phyloP scores from a whole-genome alignment of 2,797 vertebrate genomes.

The Pelobates cultripes region DNA sequence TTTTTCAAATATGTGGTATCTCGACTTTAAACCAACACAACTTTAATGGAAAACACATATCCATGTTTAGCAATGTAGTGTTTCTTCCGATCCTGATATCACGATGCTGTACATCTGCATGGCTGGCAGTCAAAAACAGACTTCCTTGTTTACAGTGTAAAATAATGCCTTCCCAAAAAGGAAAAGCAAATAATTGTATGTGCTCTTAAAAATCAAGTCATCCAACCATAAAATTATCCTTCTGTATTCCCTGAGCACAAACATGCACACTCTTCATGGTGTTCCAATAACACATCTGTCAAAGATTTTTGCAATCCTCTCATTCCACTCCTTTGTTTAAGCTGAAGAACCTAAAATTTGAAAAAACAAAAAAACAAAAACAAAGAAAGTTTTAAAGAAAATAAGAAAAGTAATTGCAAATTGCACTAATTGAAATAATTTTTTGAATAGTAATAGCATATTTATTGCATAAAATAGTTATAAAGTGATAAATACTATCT shows the following conservation, averaged over 20 bases:
- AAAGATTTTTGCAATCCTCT: slow-evolving; percentile 89
- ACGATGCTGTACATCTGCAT: slow-evolving; percentile 64
- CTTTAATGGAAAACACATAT: slow-evolving; percentile 57
- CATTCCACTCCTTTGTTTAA: slow-evolving; percentile 86
- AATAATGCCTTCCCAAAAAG: slow-evolving; percentile 67
- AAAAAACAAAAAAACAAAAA: neutral
- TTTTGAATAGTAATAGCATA: too few relatives aligned
- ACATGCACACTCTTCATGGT: slow-evolving; percentile 95
- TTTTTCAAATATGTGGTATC: slow-evolving; percentile 65
- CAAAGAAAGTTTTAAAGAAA: too few relatives aligned
- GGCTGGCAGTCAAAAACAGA: slow-evolving; percentile 69
- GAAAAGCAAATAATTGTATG: slow-evolving; percentile 63
- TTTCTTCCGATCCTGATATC: slow-evolving; percentile 26
- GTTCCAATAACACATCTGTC: slow-evolving; percentile 92
- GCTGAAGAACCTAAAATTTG: slow-evolving; percentile 84
- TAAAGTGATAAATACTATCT: too few relatives aligned
- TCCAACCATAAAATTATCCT: slow-evolving; percentile 69
- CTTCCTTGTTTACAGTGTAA: slow-evolving; percentile 70
- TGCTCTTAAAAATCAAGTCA: slow-evolving; percentile 60
- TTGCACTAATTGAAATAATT: too few relatives aligned
- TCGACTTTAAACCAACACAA: slow-evolving; percentile 64
- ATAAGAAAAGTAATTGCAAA: too few relatives aligned
- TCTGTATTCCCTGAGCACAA: slow-evolving; percentile 86
- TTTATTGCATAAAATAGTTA: too few relatives aligned
- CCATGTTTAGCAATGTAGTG: neutral